Base-by-base conservation (phyloP, 2,888 invertebrate genomes). In the Melitaea athalia region DNA sequence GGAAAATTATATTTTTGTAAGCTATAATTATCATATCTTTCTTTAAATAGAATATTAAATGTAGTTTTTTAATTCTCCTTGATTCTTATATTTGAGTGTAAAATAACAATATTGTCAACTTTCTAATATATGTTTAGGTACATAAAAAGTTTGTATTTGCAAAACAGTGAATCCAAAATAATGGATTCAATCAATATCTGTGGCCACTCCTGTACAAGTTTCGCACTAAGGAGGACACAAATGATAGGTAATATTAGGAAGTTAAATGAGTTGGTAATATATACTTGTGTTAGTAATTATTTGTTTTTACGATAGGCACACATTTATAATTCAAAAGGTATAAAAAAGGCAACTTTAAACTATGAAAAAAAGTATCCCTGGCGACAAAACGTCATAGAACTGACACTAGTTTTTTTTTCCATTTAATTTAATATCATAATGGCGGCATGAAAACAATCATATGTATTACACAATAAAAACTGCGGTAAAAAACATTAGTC, bases 401-500 rank as follows among this genome's bases (percentile, higher is more conserved):
- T 10, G 17, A 59, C 17, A 11, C 42, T 43, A 24, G n/a, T 15
- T 24, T 17, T 24, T 17, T 43, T 43, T 38, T 38, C 4, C 38
- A 55, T 3, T 17, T 14, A 59, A 42, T 42, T 8, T 42, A 43
- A 43, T 24, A 43, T 59, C 17, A 43, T 17, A 59, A 59, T 17
- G 59, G 14, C 17, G 15, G n/a, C 14, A 59, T 12, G 43, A 43
- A 45, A 59, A 24, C 15, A 38, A 15, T 47, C 5, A 63, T 43
- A 55, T 42, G 53, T 63, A 38, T 55, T 63, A 53, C 43, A 53
- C 45, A 47, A 47, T 55, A 45, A 57, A 57, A 57, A 57, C 38
- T 47, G 59, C 55, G 63, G 70, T 43, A 60, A 55, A 64, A 69
- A 57, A 57, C 62, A 69, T 70, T 70, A 67, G 70, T 70, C 70